Percentiles rank a stretch among this genome's conserved stretches.
Conservation (phyloP, 1,140 invertebrate genomes). For the Sarcophaga bullata region DNA sequence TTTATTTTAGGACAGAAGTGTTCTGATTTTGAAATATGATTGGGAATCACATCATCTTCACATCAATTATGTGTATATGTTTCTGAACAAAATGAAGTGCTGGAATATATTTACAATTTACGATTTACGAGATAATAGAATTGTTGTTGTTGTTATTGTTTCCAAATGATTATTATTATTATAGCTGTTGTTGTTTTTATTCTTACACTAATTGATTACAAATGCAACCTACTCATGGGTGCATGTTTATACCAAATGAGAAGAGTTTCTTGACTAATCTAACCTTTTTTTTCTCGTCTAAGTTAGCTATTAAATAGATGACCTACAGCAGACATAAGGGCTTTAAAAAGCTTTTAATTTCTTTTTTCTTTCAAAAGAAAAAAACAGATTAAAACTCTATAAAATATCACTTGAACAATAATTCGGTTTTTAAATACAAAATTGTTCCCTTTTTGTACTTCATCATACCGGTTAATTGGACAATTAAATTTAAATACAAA, state of each 20-base stretch:
- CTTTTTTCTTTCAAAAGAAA: not conserved
- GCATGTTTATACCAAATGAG: not conserved
- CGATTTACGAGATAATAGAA: too few species aligned
- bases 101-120: too few species aligned
- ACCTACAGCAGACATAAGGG: not conserved
- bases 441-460: too few species aligned
- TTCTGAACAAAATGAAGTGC: too few species aligned
- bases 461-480: too few species aligned
- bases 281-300: not conserved
- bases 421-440: too few species aligned
- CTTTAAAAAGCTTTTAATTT: constrained; percentile 15
- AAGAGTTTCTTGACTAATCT: constrained; percentile 1
- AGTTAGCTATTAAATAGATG: not conserved
- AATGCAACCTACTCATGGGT: constrained; percentile 28
- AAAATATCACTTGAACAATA: too few species aligned
- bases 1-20: not conserved
- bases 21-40: constrained; percentile 5
- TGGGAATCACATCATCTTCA: not conserved
- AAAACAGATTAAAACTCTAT: too few species aligned
- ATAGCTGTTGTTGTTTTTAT: not conserved
- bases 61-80: too few species aligned
- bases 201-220: constrained; percentile 34
- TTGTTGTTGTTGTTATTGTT: too few species aligned
- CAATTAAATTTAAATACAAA: too few species aligned
- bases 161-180: not conserved